phyloP scores from a whole-genome alignment of 53 echinoderm and acorn worm species.

The Mesocentrotus franciscanus region DNA sequence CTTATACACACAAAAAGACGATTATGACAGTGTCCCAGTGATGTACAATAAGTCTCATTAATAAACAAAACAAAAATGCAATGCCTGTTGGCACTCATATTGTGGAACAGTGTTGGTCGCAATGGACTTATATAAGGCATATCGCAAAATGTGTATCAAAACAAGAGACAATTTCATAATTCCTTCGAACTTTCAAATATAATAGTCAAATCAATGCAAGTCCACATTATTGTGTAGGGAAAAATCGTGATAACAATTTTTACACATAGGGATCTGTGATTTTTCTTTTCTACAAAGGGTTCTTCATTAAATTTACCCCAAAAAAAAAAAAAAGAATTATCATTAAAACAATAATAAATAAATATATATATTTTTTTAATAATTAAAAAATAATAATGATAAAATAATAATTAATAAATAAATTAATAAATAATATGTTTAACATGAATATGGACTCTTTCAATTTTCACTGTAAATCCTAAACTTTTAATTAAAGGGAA shows the following conservation, averaged over 20 bases:
- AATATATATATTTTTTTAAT: too few species aligned
- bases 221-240: neutral
- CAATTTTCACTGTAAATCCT: neutral
- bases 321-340: neutral
- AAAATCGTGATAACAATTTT: too few species aligned
- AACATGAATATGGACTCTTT: too few species aligned
- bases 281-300: neutral
- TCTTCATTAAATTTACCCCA: neutral
- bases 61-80: neutral
- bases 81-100: neutral
- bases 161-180: neutral
- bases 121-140: neutral
- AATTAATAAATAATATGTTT: too few species aligned
- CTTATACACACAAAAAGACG: neutral
- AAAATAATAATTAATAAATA: too few species aligned
- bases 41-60: neutral
- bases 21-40: neutral
- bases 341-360: too few species aligned
- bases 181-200: neutral
- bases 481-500: neutral
- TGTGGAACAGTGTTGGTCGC: neutral
- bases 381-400: too few species aligned
- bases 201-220: neutral
- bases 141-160: neutral
- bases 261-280: too few species aligned